A percentile compares a stretch with the other conserved stretches of the same genome.
Conservation (phyloP, 2,888 invertebrate genomes). For the Julus scanicus region DNA sequence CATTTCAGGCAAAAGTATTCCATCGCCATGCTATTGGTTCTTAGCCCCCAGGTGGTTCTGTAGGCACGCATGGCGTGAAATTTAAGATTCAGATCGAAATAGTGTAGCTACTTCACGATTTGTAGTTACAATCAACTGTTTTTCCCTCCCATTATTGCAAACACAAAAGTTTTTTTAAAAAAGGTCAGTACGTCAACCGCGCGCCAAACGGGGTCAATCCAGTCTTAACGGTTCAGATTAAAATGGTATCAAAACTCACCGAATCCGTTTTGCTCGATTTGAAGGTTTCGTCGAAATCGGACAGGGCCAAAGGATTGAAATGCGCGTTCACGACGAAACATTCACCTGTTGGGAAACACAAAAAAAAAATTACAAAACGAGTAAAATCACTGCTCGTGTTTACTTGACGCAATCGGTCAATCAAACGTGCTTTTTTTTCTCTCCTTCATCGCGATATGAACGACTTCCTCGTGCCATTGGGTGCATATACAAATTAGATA, state of each 20-base stretch:
- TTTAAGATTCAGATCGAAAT: too few relatives aligned
- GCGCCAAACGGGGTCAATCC: not conserved
- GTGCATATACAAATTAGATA: too few relatives aligned
- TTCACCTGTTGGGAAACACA: slow-evolving; percentile 54
- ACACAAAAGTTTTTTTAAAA: not conserved
- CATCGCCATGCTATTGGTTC: too few relatives aligned
- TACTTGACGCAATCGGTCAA: not conserved
- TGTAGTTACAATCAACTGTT: too few relatives aligned
- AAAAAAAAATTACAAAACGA: not conserved
- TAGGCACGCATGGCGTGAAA: too few relatives aligned
- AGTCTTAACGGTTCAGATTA: not conserved
- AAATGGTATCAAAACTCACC: slow-evolving; percentile 39
- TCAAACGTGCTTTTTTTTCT: not conserved
- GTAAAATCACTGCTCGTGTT: not conserved
- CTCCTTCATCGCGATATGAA: too few relatives aligned
- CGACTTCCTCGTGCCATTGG: too few relatives aligned
- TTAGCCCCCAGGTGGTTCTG: too few relatives aligned
- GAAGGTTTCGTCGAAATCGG: slow-evolving; percentile 56
- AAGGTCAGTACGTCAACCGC: not conserved
- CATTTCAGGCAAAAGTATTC: too few relatives aligned
- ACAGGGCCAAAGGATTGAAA: slow-evolving; percentile 58
- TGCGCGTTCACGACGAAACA: slow-evolving; percentile 59
- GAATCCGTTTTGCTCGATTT: slow-evolving; percentile 39
- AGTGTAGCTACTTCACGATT: too few relatives aligned
- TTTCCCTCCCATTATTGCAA: too few relatives aligned